Evolutionary conservation across 1,140 invertebrate species (phyloP), one percentile per base, ranked within the genome.

Genomic region (Caligus rogercresseyi): DNA sequence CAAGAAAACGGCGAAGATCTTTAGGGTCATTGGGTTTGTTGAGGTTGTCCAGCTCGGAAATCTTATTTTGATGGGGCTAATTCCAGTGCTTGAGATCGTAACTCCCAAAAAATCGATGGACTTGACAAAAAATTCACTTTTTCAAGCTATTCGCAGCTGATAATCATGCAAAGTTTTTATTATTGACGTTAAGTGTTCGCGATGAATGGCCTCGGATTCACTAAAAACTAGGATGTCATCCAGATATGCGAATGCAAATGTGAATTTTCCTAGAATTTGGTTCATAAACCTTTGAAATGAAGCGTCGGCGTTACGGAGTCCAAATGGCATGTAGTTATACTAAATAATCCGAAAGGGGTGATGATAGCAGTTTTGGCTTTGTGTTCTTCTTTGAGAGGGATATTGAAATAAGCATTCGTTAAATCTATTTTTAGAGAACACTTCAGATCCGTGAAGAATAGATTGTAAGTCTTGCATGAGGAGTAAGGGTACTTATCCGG

Each of bases 171-270:
- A 16, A n/a, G 23, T 20, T 63, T 63, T 11, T 14, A 63, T 52
- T 3, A 63, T 14, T 18, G 15, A 21, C 13, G 16, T 0, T 20
- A 64, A 63, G 52, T 63, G 23, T 21, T 61, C 15, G 0, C 19
- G 18, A 24, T 63, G 63, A 11, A 11, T 16, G 18, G 26, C 56
- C 20, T 64, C n/a, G 15, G 23, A 24, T 4, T 1, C n/a, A 24
- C 52, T 65, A 51, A 68, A 74, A 3, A 79, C 67, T 3, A 79
- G 67, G 25, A 81, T 72, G 66, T 80, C 78, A 66, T 80, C 78
- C 0, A 80, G 54, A 66, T 77, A 60, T 31, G 16, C n/a, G n/a
- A n/a, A n/a, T n/a, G n/a, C 16, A 43, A 31, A 60, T n/a, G 16
- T 16, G 16, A 60, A 21, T 31, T 43, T 26, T 11, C 25, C n/a